Conservation (phyloP, 2,797 vertebrate species). For the Acropternis orthonyx region DNA sequence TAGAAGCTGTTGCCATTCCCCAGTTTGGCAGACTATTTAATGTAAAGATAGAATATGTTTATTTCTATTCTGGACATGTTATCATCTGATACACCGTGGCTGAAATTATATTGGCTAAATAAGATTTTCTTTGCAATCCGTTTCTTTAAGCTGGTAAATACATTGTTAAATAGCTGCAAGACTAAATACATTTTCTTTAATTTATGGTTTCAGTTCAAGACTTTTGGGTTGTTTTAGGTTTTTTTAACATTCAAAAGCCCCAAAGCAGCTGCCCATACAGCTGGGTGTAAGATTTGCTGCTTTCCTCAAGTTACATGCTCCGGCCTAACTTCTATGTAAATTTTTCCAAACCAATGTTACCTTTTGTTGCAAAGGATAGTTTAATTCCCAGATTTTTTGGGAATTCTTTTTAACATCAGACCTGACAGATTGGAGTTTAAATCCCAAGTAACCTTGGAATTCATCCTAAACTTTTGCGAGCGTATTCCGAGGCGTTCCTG, state of each 20-base stretch:
- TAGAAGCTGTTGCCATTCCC: background rate
- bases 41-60: background rate
- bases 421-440: background rate
- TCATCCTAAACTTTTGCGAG: background rate
- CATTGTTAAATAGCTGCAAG: background rate
- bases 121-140: background rate
- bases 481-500: fast-evolving
- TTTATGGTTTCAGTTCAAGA: background rate
- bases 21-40: background rate
- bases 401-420: background rate
- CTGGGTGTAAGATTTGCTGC: background rate
- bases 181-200: background rate
- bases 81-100: background rate
- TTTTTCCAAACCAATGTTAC: background rate
- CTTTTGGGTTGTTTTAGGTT: background rate
- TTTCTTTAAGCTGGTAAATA: background rate
- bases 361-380: background rate
- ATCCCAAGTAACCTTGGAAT: background rate
- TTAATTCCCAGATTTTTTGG: background rate
- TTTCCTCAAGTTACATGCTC: background rate
- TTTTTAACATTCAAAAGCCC: background rate
- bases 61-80: background rate
- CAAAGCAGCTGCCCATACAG: fast-evolving
- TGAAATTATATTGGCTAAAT: background rate
- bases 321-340: background rate